Conservation (phyloP, 2,888 invertebrate genomes). For the Norana najaformis region DNA sequence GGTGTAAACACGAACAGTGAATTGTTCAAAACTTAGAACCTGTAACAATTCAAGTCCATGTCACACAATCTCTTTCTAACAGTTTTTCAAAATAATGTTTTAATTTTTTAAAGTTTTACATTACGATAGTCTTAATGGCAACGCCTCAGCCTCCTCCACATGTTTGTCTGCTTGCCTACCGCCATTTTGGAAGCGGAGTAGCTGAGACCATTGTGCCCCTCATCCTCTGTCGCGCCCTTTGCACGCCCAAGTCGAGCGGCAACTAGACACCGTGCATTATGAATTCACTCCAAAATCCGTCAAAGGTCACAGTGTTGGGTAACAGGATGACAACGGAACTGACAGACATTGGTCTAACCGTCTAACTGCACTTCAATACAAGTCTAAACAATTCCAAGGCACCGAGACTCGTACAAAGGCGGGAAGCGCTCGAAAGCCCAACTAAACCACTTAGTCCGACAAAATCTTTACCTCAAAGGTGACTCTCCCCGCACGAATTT, state of each 20-base stretch:
- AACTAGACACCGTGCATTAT: background rate
- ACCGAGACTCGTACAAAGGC: background rate
- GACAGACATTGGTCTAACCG: background rate
- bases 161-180: background rate
- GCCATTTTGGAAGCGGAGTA: background rate
- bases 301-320: background rate
- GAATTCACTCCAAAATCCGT: background rate
- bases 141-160: background rate
- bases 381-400: background rate
- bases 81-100: background rate
- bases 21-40: too few species aligned
- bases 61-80: background rate
- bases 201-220: background rate
- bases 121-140: background rate
- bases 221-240: background rate
- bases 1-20: background rate
- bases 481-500: constrained; percentile 78
- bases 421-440: background rate
- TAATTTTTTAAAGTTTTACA: background rate
- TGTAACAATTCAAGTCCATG: background rate
- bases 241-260: background rate
- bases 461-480: constrained; percentile 79
- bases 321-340: background rate
- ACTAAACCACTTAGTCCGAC: background rate
- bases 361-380: background rate